Conservation (phyloP, 2,113 vertebrate genomes). For the Brachionichthys hirsutus region DNA sequence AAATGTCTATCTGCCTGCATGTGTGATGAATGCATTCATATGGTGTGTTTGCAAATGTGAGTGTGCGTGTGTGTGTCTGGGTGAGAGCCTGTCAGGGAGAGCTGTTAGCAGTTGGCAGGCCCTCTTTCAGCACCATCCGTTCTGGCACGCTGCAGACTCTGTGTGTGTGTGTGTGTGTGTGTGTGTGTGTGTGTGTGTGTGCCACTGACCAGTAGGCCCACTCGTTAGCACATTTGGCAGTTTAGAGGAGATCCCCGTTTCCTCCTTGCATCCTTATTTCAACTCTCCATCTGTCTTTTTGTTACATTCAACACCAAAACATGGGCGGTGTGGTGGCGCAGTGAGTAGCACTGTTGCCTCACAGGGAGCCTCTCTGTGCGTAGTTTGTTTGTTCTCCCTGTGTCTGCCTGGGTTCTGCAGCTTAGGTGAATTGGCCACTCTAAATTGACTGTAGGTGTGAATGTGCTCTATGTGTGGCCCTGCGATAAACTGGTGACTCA, state of each 20-base stretch:
- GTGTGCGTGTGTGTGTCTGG: slow-evolving; percentile 48
- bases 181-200: background rate
- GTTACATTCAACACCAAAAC: slow-evolving; percentile 6
- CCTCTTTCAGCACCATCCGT: slow-evolving; percentile 64
- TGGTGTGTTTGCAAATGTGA: slow-evolving; percentile 27
- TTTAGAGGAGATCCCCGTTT: slow-evolving; percentile 43
- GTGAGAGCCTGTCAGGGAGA: slow-evolving; percentile 66
- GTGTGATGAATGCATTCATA: background rate
- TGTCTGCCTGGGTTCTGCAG: too few relatives aligned
- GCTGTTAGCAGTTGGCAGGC: slow-evolving; percentile 75
- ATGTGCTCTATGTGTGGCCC: too few relatives aligned
- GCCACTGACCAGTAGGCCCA: slow-evolving; percentile 53
- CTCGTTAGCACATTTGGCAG: slow-evolving; percentile 70
- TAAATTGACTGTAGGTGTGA: too few relatives aligned
- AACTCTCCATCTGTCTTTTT: slow-evolving; percentile 28
- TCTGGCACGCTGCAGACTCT: slow-evolving; percentile 68
- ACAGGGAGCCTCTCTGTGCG: too few relatives aligned
- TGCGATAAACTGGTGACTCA: too few relatives aligned
- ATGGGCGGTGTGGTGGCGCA: background rate
- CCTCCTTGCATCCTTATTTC: slow-evolving; percentile 2
- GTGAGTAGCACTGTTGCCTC: background rate
- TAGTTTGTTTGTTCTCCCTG: too few relatives aligned
- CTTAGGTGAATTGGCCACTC: too few relatives aligned
- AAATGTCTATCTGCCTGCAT: background rate
- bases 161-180: slow-evolving; percentile 21